Evolutionary conservation across 2,797 vertebrate species (phyloP), one percentile per base, ranked within the genome.

Genomic region (Ptychobarbus kaznakovi): DNA sequence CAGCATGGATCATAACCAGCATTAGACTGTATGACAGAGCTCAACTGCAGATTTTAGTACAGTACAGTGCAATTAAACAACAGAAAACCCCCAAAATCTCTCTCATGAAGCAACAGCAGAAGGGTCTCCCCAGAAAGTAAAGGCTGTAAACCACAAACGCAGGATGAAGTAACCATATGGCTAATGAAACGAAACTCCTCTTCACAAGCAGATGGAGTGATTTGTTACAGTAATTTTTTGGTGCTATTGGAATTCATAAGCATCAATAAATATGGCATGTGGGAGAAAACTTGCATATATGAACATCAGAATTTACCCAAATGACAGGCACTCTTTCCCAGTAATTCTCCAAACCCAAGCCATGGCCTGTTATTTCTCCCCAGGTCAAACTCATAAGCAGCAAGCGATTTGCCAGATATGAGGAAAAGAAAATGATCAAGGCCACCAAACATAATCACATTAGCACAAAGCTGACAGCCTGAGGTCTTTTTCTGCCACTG

Each of bases 171-270:
- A 84, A 88, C 63, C 89, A 89, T 87, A 87, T 89, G 88, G 83
- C 85, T 75, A 84, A 87, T 80, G 77, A 86, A 88, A 89, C 42
- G 51, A 87, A 88, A 89, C 75, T 84, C 81, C 63, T 77, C 80
- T 79, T 79, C 82, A 89, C 89, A 87, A 79, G 84, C 77, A 89
- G 85, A 88, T 86, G 85, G 73, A 87, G 81, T 86, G 88, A 89
- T 89, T 88, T 87, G 88, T 88, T 87, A 87, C 89, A 88, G 87
- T 75, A 76, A 86, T 87, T 87, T 66, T 44, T 87, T 84, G 85
- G 83, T 79, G 70, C 68, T 61, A 81, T 83, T 86, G 51, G 84
- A 86, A 87, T 85, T 83, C 82, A 80, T 82, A 69, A 53, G 80
- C 40, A 83, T 85, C 75, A 89, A 86, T 83, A 87, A 81, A 84